Percentiles rank a stretch among this genome's conserved stretches.
Conservation (phyloP, 2,113 vertebrate genomes). For the Panthera uncia region DNA sequence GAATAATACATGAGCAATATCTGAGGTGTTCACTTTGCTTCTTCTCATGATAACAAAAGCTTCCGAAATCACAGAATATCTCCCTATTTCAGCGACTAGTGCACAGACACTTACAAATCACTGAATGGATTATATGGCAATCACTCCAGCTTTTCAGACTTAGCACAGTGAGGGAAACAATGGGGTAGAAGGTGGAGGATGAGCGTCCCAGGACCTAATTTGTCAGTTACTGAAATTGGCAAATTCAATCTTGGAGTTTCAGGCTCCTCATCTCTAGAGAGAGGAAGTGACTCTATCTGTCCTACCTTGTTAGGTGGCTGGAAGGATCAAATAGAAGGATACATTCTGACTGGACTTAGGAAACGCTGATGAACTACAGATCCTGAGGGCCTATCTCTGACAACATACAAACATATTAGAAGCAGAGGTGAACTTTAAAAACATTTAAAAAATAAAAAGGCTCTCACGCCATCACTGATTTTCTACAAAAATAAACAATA, state of each 20-base stretch:
- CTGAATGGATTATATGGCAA: background rate
- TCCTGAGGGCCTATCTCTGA: background rate
- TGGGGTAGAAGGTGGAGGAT: background rate
- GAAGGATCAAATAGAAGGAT: background rate
- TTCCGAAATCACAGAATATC: background rate
- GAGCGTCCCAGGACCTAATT: background rate
- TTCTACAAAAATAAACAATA: background rate
- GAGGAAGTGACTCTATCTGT: background rate
- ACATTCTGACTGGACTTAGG: background rate
- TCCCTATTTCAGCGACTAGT: background rate
- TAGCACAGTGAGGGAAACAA: background rate
- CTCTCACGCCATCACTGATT: background rate
- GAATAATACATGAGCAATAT: background rate
- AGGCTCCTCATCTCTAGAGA: background rate
- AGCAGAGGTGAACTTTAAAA: background rate
- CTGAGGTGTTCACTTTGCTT: background rate
- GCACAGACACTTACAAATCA: background rate
- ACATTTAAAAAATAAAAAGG: background rate
- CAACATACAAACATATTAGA: background rate
- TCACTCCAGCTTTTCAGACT: background rate
- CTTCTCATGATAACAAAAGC: background rate
- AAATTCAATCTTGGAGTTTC: background rate
- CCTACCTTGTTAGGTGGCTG: background rate
- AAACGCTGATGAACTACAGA: background rate
- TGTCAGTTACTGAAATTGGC: background rate